phyloP scores from a whole-genome alignment of 1,140 invertebrate species.

The Steinernema feltiae region DNA sequence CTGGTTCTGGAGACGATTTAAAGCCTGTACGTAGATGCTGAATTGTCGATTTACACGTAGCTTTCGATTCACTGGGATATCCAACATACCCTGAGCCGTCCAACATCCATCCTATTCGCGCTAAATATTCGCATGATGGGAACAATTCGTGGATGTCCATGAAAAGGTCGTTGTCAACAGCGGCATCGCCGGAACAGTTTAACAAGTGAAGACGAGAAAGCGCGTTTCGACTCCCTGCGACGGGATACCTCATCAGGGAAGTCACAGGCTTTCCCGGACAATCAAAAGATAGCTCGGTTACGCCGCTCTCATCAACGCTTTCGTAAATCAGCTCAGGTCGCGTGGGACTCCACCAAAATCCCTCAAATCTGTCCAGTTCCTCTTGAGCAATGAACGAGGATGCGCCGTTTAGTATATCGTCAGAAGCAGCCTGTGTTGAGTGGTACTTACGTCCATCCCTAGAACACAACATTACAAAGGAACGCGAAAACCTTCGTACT shows the following conservation, averaged over 20 bases:
- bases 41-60: constrained; percentile 50
- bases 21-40: constrained; percentile 80
- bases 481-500: not conserved
- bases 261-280: constrained; percentile 18
- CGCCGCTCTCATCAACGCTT: constrained; percentile 25
- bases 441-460: not conserved
- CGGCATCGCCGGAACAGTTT: not conserved
- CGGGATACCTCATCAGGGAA: constrained; percentile 32
- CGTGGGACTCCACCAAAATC: constrained; percentile 92
- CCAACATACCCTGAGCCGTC: constrained; percentile 73
- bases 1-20: constrained; percentile 76
- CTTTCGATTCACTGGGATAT: not conserved
- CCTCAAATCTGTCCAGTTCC: constrained; percentile 89
- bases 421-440: not conserved
- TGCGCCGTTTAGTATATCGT: constrained; percentile 64
- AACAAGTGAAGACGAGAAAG: constrained; percentile 24
- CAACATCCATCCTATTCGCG: constrained; percentile 84
- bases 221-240: constrained; percentile 30
- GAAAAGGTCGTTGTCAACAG: constrained; percentile 66
- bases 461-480: not conserved
- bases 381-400: constrained; percentile 97
- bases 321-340: constrained; percentile 43
- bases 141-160: constrained; percentile 71
- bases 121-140: constrained; percentile 85
- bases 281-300: constrained; percentile 19